Percentiles rank a stretch among this genome's conserved stretches.
phyloP scores from a whole-genome alignment of 2,797 vertebrate species.

The Parauchenoglanis punctatus region DNA sequence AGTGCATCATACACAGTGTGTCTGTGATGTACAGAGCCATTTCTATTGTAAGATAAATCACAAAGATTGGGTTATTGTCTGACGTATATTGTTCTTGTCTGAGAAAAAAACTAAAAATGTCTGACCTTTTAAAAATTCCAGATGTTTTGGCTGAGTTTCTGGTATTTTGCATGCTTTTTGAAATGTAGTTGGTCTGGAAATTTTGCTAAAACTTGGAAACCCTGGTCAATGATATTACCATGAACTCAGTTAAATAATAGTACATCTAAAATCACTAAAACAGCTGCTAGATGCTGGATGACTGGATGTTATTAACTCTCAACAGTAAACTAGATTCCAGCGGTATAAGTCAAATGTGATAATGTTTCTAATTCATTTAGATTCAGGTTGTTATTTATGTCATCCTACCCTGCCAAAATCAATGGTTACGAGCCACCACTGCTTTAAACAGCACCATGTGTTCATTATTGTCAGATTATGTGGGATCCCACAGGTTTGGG shows the following conservation, averaged over 20 bases:
- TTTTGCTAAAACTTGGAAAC: background rate
- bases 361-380: background rate
- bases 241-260: too few species aligned
- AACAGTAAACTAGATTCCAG: too few species aligned
- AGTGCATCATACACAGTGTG: background rate
- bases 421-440: background rate
- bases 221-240: background rate
- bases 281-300: background rate
- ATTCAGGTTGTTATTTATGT: background rate
- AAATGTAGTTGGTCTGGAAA: background rate
- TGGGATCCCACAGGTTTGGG: background rate
- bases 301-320: background rate
- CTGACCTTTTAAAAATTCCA: background rate
- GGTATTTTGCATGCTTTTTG: background rate
- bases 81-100: too few species aligned
- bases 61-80: background rate
- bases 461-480: background rate
- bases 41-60: background rate
- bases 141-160: background rate
- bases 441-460: background rate
- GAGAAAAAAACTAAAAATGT: background rate
- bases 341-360: background rate
- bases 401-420: background rate
- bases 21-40: background rate
- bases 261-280: background rate